These are phyloP conservation scores for Fopius arisanus DNA, from an alignment of 1,140 invertebrate genomes.

Conservation along the genomic window DNA sequence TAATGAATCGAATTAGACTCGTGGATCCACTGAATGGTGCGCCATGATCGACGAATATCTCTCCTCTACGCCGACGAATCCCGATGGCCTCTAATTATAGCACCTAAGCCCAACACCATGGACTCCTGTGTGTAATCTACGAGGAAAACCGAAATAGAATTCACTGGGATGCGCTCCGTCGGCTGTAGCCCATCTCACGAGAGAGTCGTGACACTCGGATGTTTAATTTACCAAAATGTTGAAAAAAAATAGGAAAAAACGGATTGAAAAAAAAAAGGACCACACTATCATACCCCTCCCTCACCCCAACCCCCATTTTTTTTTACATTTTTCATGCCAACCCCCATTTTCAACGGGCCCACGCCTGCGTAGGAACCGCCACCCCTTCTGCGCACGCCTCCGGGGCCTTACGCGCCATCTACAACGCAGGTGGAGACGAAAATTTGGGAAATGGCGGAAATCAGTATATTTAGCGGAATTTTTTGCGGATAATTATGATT, in stretches of 20 bases:
- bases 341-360: too few species aligned
- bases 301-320: too few species aligned
- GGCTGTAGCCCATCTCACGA: background rate
- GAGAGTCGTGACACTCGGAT: background rate
- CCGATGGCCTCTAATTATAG: conserved; percentile 30
- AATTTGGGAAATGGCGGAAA: too few species aligned
- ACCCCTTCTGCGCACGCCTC: too few species aligned
- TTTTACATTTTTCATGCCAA: too few species aligned
- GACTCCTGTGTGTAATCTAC: conserved; percentile 29
- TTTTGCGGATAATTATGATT: too few species aligned
- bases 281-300: too few species aligned
- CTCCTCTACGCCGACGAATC: background rate
- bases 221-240: background rate
- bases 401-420: too few species aligned
- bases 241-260: background rate
- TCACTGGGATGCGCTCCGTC: conserved; percentile 26
- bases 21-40: background rate
- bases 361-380: too few species aligned
- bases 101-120: conserved; percentile 24
- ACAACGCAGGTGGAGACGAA: too few species aligned
- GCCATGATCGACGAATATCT: background rate
- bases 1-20: background rate
- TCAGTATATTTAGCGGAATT: too few species aligned
- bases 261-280: background rate
- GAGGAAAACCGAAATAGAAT: conserved; percentile 21